phyloP scores from a whole-genome alignment of 2,113 vertebrate genomes.

The Narcine bancroftii region DNA sequence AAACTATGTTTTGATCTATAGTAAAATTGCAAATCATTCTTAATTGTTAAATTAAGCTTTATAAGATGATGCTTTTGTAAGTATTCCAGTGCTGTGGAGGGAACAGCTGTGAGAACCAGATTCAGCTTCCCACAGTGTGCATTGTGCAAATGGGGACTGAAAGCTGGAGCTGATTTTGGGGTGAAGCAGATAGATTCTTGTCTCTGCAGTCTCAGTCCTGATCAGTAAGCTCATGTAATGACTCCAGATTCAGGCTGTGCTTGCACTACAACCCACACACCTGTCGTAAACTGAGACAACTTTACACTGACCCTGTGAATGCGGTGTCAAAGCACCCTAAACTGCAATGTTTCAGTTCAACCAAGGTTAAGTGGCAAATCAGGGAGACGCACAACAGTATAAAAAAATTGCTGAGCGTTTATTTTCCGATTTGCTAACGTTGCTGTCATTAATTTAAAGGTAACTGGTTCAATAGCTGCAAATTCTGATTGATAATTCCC shows the following conservation, averaged over 20 bases:
- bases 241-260: neutral
- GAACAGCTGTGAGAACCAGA: neutral
- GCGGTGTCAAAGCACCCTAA: neutral
- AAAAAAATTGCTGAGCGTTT: neutral
- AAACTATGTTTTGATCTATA: neutral
- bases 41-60: neutral
- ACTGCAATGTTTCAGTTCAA: neutral
- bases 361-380: neutral
- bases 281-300: neutral
- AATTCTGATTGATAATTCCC: neutral
- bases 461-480: neutral
- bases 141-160: neutral
- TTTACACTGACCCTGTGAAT: neutral
- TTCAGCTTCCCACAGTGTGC: neutral
- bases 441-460: neutral
- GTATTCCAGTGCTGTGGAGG: neutral
- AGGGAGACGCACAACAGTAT: neutral
- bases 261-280: neutral
- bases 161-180: neutral
- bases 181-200: neutral
- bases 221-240: neutral
- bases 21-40: neutral
- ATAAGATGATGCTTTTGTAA: neutral
- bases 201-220: neutral
- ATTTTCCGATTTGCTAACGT: neutral